Evolutionary conservation across 2,797 vertebrate genomes (phyloP).

Genomic region (Taenioides sp.): DNA sequence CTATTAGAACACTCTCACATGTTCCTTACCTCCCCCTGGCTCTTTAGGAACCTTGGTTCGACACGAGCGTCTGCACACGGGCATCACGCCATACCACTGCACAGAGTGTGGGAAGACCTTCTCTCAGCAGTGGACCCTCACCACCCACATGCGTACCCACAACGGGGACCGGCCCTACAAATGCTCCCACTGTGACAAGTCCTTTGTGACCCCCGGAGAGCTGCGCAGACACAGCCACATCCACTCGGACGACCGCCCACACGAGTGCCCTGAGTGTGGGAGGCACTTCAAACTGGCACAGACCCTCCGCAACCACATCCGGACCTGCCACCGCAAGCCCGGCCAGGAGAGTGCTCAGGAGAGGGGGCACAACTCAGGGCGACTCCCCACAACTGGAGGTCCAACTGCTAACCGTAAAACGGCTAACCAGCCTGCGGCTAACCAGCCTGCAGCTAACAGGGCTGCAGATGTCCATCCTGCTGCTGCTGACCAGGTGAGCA

Average conservation of each 20-base stretch:
- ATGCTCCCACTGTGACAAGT: conserved; percentile 71
- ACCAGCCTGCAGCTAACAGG: conserved; percentile 11
- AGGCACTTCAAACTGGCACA: conserved; percentile 71
- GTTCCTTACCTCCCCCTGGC: too few relatives aligned
- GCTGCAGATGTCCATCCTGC: conserved; percentile 1
- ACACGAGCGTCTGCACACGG: conserved; percentile 73
- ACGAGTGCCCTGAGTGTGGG: conserved; percentile 68
- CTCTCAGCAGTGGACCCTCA: conserved; percentile 75
- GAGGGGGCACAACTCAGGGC: not conserved
- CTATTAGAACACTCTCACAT: not conserved
- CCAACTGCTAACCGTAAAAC: not conserved
- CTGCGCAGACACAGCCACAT: conserved; percentile 72
- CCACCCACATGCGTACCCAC: conserved; percentile 75
- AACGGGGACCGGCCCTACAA: conserved; percentile 73
- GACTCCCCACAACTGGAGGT: not conserved
- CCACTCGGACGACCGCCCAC: conserved; percentile 74
- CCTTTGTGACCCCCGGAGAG: conserved; percentile 71
- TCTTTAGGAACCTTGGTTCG: conserved; percentile 53
- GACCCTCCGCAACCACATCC: conserved; percentile 71
- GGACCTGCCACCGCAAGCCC: conserved; percentile 53
- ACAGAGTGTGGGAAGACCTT: conserved; percentile 74
- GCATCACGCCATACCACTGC: conserved; percentile 75
- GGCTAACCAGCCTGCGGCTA: conserved; percentile 11
- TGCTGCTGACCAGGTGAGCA: not conserved
- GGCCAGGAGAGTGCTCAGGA: conserved; percentile 29